Evolutionary conservation across 2,797 vertebrate species (phyloP).

Genomic region (Gallirallus australis): DNA sequence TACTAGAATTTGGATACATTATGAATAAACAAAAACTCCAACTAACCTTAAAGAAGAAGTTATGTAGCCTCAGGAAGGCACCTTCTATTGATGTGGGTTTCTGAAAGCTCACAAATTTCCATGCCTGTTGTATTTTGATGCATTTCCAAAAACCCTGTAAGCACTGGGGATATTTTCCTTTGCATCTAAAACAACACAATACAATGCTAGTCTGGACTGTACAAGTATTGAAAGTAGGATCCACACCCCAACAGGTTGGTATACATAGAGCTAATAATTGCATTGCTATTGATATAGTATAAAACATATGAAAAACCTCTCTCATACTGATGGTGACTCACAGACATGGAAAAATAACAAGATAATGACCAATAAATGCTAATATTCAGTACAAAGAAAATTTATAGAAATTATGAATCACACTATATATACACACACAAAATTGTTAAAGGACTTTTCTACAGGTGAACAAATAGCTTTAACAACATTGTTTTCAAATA

Average conservation of each 20-base stretch:
- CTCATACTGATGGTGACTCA: not conserved
- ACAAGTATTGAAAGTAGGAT: not conserved
- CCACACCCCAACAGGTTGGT: not conserved
- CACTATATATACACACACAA: not conserved
- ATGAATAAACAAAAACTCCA: not conserved
- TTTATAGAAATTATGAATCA: not conserved
- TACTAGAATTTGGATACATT: not conserved
- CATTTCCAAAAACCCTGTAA: not conserved
- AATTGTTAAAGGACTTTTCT: not conserved
- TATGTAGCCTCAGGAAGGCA: not conserved
- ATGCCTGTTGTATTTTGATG: not conserved
- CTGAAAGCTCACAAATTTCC: not conserved
- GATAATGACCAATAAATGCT: constrained; percentile 12
- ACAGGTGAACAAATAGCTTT: not conserved
- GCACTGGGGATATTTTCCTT: not conserved
- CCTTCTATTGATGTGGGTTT: not conserved
- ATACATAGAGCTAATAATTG: not conserved
- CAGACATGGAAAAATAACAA: not conserved
- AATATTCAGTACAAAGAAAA: not conserved
- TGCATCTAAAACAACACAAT: not conserved
- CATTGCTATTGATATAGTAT: not conserved
- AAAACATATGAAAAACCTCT: not conserved
- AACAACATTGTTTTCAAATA: not conserved
- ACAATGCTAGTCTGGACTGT: not conserved
- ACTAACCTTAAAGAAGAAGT: not conserved